A percentile compares a stretch with the other conserved stretches of the same genome.
Conservation (phyloP, 2,797 vertebrate species). For the Ctenopoma multispine region DNA sequence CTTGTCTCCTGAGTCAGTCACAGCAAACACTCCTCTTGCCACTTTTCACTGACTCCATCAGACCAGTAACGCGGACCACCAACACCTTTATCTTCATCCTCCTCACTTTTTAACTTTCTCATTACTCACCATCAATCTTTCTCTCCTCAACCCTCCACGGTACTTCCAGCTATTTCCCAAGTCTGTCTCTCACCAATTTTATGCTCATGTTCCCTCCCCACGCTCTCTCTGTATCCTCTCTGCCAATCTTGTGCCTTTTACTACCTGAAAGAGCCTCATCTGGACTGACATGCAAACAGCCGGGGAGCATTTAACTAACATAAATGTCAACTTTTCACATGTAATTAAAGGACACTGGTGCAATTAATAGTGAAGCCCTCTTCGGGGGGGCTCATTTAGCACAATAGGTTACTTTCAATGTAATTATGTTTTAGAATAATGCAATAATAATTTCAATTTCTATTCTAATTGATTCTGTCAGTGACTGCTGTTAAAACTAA, state of each 20-base stretch:
- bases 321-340: conserved; percentile 24
- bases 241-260: conserved; percentile 7
- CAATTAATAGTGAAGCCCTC: conserved; percentile 12
- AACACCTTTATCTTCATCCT: conserved; percentile 18
- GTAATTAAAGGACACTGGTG: conserved; percentile 22
- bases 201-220: background rate
- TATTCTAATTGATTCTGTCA: background rate
- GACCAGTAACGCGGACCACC: conserved; percentile 14
- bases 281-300: background rate
- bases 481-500: background rate
- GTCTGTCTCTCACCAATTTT: background rate
- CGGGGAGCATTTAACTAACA: conserved; percentile 8
- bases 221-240: background rate
- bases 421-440: background rate
- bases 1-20: conserved; percentile 11
- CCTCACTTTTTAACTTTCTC: conserved; percentile 6
- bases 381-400: background rate
- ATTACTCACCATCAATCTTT: conserved; percentile 1
- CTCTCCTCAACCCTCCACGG: background rate
- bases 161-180: background rate
- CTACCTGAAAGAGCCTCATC: conserved; percentile 11
- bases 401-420: background rate
- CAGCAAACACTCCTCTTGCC: conserved; percentile 14
- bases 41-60: conserved; percentile 22
- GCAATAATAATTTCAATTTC: background rate